Evolutionary conservation across 2,113 vertebrate species (phyloP).

Genomic region (Ursus arctos): DNA sequence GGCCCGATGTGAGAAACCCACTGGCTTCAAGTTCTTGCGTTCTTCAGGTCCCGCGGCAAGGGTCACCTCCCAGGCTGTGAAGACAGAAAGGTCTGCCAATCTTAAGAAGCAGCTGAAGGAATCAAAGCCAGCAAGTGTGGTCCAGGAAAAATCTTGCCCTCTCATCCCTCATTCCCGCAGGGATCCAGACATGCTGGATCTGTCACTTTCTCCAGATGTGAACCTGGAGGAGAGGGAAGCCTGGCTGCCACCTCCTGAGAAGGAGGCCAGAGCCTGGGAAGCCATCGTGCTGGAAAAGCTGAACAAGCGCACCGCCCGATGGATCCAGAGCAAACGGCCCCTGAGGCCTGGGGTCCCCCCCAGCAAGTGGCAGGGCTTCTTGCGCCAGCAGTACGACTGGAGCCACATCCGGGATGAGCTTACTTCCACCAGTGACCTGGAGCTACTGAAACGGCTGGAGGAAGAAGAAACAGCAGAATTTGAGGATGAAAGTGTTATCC

Average conservation of each 20-base stretch:
- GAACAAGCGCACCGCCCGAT: slow-evolving; percentile 83
- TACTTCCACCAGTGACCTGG: slow-evolving; percentile 79
- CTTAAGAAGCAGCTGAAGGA: slow-evolving; percentile 39
- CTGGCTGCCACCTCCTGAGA: slow-evolving; percentile 10
- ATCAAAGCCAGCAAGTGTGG: not conserved
- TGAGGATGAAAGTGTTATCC: not conserved
- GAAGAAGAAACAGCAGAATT: slow-evolving; percentile 62
- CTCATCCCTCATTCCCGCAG: accelerated
- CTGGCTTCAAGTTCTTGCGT: not conserved
- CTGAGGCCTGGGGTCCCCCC: slow-evolving; percentile 45
- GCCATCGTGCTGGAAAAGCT: slow-evolving; percentile 79
- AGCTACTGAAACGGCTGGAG: slow-evolving; percentile 71
- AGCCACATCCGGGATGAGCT: slow-evolving; percentile 84
- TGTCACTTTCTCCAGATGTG: not conserved
- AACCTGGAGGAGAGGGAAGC: slow-evolving; percentile 48
- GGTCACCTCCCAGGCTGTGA: not conserved
- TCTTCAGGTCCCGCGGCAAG: not conserved
- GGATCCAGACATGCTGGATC: not conserved
- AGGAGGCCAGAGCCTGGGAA: slow-evolving; percentile 75
- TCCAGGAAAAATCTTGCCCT: not conserved
- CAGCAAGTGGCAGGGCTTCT: slow-evolving; percentile 71
- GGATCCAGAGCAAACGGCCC: slow-evolving; percentile 82
- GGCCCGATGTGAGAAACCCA: not conserved
- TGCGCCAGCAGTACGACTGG: slow-evolving; percentile 83
- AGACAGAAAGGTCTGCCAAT: not conserved